These are phyloP conservation scores for Trematomus bernacchii DNA, from an alignment of 2,797 vertebrate genomes.

Conservation along the genomic window DNA sequence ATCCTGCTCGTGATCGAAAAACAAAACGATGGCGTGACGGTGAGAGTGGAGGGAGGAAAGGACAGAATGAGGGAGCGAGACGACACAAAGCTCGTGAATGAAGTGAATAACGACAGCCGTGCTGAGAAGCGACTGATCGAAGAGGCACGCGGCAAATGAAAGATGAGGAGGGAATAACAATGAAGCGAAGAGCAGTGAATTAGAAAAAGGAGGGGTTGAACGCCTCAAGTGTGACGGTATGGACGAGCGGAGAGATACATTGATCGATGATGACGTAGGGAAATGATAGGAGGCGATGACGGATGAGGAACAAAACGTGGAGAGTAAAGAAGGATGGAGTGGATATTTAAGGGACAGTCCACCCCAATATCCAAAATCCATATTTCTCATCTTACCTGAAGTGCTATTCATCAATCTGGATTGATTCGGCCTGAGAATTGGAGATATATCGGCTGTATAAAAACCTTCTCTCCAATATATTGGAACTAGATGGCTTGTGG, in stretches of 20 bases:
- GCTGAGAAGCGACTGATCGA: constrained; percentile 20
- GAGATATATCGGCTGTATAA: too few species aligned
- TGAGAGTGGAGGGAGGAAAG: neutral
- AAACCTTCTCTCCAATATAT: too few species aligned
- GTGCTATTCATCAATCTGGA: too few species aligned
- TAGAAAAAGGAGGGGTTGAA: constrained; percentile 7
- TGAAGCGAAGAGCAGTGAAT: constrained; percentile 34
- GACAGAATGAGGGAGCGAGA: neutral
- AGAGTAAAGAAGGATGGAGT: neutral
- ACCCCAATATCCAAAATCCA: too few species aligned
- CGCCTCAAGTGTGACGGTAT: constrained; percentile 14
- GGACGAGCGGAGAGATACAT: constrained; percentile 15
- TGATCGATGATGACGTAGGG: constrained; percentile 18
- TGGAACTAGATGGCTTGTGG: too few species aligned
- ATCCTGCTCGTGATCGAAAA: constrained; percentile 3
- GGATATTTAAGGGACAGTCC: too few species aligned
- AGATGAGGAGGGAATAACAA: constrained; percentile 38
- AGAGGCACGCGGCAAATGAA: constrained; percentile 25
- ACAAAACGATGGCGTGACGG: constrained; percentile 16
- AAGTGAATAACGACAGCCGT: constrained; percentile 23
- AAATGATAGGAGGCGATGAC: neutral
- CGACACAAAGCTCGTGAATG: constrained; percentile 22
- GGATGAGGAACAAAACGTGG: constrained; percentile 10
- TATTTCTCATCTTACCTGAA: too few species aligned
- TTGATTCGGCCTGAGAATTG: too few species aligned